phyloP scores from a whole-genome alignment of 1,140 invertebrate genomes.

The Cotesia glomerata region DNA sequence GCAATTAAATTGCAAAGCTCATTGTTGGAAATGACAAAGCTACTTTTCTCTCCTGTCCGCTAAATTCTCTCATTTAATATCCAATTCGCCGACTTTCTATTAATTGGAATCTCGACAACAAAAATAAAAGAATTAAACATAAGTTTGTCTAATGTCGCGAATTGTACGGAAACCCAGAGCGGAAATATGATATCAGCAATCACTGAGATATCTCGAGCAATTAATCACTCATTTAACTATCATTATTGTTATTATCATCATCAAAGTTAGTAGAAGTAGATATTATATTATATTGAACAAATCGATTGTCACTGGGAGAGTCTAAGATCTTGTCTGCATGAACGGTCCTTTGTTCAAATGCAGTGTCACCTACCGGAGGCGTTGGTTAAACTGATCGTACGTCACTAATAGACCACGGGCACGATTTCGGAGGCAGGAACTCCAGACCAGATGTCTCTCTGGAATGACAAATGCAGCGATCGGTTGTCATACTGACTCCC shows the following conservation, averaged over 20 bases:
- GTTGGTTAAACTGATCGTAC: slow-evolving; percentile 22
- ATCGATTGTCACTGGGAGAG: background rate
- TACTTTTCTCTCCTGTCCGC: background rate
- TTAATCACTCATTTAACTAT: no score
- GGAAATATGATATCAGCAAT: no score
- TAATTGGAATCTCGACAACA: background rate
- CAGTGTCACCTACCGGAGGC: background rate
- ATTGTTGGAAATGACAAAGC: slow-evolving; percentile 6
- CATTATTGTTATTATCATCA: no score
- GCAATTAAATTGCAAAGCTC: slow-evolving; percentile 24
- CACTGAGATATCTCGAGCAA: no score
- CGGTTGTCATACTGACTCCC: slow-evolving; percentile 35
- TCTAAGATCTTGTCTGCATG: slow-evolving; percentile 9
- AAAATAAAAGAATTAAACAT: no score
- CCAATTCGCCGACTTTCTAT: background rate
- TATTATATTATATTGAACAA: background rate
- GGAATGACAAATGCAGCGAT: slow-evolving; percentile 51
- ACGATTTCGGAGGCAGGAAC: background rate
- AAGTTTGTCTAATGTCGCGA: no score
- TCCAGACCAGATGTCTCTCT: slow-evolving; percentile 35
- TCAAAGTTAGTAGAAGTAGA: no score
- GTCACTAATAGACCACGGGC: slow-evolving; percentile 40
- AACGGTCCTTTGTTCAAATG: slow-evolving; percentile 35
- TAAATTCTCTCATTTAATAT: background rate
- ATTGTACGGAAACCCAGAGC: no score